Conservation (phyloP, 1,140 invertebrate genomes). For the Drosophila auraria region DNA sequence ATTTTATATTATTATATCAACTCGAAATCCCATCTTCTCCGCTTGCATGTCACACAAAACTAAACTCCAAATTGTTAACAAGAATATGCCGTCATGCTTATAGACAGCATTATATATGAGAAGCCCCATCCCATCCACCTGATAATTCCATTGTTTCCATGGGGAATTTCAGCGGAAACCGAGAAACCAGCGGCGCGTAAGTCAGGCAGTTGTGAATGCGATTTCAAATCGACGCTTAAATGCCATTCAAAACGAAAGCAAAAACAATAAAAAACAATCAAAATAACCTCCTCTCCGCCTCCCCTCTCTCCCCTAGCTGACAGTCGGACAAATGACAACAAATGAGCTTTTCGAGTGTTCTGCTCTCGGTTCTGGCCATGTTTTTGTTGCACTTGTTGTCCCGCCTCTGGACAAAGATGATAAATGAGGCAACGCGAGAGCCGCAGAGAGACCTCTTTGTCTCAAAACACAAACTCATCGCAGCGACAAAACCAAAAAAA, state of each 20-base stretch:
- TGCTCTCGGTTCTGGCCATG: slow-evolving; percentile 40
- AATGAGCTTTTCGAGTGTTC: slow-evolving; percentile 76
- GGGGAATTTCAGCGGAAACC: slow-evolving; percentile 45
- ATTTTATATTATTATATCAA: background rate
- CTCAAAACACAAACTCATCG: slow-evolving; percentile 53
- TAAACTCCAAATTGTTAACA: slow-evolving; percentile 38
- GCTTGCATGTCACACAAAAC: slow-evolving; percentile 6
- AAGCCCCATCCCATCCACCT: slow-evolving; percentile 7
- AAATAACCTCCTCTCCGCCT: background rate
- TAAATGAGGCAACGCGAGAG: slow-evolving; percentile 31
- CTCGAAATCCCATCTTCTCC: slow-evolving; percentile 8
- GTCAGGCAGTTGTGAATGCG: slow-evolving; percentile 70
- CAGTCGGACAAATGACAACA: slow-evolving; percentile 72
- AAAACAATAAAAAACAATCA: slow-evolving; percentile 53
- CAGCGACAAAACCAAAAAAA: slow-evolving; percentile 10
- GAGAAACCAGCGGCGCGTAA: slow-evolving; percentile 68
- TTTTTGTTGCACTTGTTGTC: slow-evolving; percentile 56
- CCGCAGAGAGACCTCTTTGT: slow-evolving; percentile 34
- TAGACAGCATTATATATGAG: slow-evolving; percentile 26
- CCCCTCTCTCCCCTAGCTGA: background rate
- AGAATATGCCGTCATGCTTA: slow-evolving; percentile 56
- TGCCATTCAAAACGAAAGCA: slow-evolving; percentile 67
- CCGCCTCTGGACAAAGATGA: slow-evolving; percentile 47
- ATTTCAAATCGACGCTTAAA: slow-evolving; percentile 75
- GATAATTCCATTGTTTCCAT: slow-evolving; percentile 57